Conservation (phyloP, 2,888 invertebrate species). For the Caenorhabditis auriculariae region DNA sequence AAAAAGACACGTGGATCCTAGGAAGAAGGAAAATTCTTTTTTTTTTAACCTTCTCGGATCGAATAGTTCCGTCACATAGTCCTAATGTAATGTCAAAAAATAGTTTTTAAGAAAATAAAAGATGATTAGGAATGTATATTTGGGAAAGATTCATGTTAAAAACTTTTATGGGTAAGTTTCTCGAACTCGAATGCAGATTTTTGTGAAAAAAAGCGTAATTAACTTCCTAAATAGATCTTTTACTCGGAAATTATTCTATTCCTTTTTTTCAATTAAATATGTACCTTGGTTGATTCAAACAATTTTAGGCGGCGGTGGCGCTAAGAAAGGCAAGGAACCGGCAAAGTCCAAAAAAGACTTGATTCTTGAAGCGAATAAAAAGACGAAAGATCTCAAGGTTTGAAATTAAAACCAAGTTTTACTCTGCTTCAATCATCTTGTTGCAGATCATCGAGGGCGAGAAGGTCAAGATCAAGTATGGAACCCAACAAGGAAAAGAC, state of each 20-base stretch:
- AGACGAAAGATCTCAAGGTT: conserved; percentile 39
- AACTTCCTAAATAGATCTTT: too few species aligned
- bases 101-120: background rate
- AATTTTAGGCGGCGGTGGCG: conserved; percentile 30
- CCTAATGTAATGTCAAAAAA: background rate
- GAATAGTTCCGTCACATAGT: background rate
- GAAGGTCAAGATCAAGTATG: conserved; percentile 53
- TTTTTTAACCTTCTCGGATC: too few species aligned
- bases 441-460: conserved; percentile 51
- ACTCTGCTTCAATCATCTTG: too few species aligned
- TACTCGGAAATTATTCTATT: too few species aligned
- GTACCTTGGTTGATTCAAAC: background rate
- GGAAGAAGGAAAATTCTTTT: conserved; percentile 6
- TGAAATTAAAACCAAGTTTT: too few species aligned
- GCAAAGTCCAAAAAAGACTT: conserved; percentile 55
- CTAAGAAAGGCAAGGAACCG: conserved; percentile 36
- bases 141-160: too few species aligned
- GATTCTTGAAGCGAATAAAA: conserved; percentile 55
- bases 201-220: background rate
- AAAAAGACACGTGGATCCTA: conserved; percentile 12
- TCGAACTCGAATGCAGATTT: too few species aligned
- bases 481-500: conserved; percentile 49
- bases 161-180: too few species aligned
- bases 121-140: too few species aligned
- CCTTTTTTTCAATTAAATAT: too few species aligned